These are phyloP conservation scores for Colletes gigas DNA, from an alignment of 1,140 invertebrate genomes.

Conservation along the genomic window DNA sequence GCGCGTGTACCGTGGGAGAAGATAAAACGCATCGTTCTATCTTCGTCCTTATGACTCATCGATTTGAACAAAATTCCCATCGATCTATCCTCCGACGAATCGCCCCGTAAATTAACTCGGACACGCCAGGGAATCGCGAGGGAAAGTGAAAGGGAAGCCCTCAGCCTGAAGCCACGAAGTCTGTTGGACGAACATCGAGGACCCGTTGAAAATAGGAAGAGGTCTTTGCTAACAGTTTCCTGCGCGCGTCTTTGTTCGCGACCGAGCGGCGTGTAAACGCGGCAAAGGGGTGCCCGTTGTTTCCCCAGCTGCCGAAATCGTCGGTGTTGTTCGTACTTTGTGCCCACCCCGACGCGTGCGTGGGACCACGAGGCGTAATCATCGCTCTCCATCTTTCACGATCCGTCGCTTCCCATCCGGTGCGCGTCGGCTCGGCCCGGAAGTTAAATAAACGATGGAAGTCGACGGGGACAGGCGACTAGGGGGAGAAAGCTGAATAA, in stretches of 20 bases:
- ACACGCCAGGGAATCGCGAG: neutral
- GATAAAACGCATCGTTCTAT: neutral
- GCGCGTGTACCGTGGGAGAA: neutral
- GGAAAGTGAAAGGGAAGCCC: neutral
- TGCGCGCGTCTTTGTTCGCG: constrained; percentile 24
- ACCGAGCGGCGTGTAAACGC: constrained; percentile 38
- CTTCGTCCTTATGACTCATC: neutral
- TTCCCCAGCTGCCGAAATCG: constrained; percentile 27
- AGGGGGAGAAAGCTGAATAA: constrained; percentile 45
- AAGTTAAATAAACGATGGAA: constrained; percentile 58
- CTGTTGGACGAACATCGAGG: too few relatives aligned
- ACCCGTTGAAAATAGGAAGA: neutral
- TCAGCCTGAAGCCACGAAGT: too few relatives aligned
- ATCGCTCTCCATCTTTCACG: constrained; percentile 50
- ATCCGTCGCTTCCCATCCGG: constrained; percentile 57
- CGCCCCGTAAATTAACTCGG: neutral
- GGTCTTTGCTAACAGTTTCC: constrained; percentile 29
- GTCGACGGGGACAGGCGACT: constrained; percentile 10
- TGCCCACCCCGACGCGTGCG: neutral
- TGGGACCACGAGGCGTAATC: constrained; percentile 40
- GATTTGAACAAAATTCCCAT: constrained; percentile 2
- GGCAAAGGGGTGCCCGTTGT: constrained; percentile 18
- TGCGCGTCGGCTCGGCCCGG: constrained; percentile 50
- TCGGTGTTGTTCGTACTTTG: neutral
- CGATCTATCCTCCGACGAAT: neutral